phyloP scores from a whole-genome alignment of 2,888 invertebrate genomes.

The Sphaeridia pumilis region DNA sequence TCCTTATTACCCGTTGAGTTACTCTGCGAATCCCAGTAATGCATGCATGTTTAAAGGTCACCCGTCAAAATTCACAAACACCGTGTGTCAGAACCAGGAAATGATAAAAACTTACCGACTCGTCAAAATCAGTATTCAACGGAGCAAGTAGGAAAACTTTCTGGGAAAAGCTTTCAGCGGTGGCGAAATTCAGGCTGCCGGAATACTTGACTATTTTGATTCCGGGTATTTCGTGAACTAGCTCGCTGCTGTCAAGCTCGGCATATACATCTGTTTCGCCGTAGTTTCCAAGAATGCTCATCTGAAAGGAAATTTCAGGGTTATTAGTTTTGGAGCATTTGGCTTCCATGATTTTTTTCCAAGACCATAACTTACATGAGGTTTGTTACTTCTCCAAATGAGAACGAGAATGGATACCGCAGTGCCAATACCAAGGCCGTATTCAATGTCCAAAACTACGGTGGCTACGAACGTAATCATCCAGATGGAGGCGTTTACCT shows the following conservation, averaged over 20 bases:
- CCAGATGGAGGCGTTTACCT: slow-evolving; percentile 71
- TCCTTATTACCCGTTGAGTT: too few relatives aligned
- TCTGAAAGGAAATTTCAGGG: slow-evolving; percentile 2
- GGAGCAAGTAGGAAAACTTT: slow-evolving; percentile 42
- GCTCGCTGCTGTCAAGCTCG: slow-evolving; percentile 57
- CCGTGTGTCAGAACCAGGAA: too few relatives aligned
- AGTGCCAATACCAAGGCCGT: slow-evolving; percentile 66
- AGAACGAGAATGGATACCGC: slow-evolving; percentile 40
- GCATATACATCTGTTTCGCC: slow-evolving; percentile 64
- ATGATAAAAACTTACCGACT: too few relatives aligned
- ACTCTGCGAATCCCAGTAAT: too few relatives aligned
- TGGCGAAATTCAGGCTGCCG: slow-evolving; percentile 62
- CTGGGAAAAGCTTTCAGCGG: slow-evolving; percentile 50
- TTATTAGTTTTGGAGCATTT: too few relatives aligned
- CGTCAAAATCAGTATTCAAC: too few relatives aligned
- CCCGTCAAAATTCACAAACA: too few relatives aligned
- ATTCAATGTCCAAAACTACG: slow-evolving; percentile 64
- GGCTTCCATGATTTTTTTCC: too few relatives aligned
- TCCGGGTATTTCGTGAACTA: slow-evolving; percentile 57
- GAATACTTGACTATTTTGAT: slow-evolving; percentile 66
- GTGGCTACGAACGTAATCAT: slow-evolving; percentile 63
- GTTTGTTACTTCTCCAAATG: slow-evolving; percentile 27
- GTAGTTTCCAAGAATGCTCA: slow-evolving; percentile 51
- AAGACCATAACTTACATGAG: slow-evolving; percentile 7
- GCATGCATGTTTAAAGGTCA: too few relatives aligned